Base-by-base conservation (phyloP, 1,140 invertebrate genomes). In the Gerris buenoi region DNA sequence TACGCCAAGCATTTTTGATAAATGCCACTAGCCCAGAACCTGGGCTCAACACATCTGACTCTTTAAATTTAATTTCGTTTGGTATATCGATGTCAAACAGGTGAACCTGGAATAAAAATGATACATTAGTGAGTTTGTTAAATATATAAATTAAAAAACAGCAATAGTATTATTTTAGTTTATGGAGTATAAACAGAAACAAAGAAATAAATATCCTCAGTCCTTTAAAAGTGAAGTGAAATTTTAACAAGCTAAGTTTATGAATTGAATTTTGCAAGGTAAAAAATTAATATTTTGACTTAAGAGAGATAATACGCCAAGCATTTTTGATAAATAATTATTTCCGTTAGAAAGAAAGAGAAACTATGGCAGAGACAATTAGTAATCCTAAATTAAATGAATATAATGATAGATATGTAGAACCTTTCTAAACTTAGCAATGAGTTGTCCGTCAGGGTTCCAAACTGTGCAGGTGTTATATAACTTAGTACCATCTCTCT, bases 1-100 rank as follows among this genome's bases (percentile, higher is more conserved):
- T n/a, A n/a, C n/a, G n/a, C n/a, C n/a, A n/a, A n/a, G n/a, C 13
- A 61, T 25, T 61, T 13, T 18, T 10, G 60, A 15, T 5, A 15
- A 13, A 61, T 25, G n/a, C n/a, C n/a, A n/a, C n/a, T n/a, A n/a
- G n/a, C n/a, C n/a, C n/a, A n/a, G n/a, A n/a, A 2, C 95, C 95
- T 1, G 89, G 78, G 65, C 81, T 83, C 0, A 97, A 75, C 0
- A 86, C 85, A 70, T 94, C 88, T 0, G 93, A 96, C 76, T 98
- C 95, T 74, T 91, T 88, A 73, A 97, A 96, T n/a, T 84, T 87
- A 46, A 97, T 92, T 77, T 91, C 91, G 25, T 87, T 90, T 63
- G 92, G 91, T 65, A 97, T 88, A 74, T 97, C 89, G 74, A 97
- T 95, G 78, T 97, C 94, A 78, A 97, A 97, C 27, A 98, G 81